These are phyloP conservation scores for Anthonomus grandis DNA, from an alignment of 1,140 invertebrate species.

Conservation along the genomic window DNA sequence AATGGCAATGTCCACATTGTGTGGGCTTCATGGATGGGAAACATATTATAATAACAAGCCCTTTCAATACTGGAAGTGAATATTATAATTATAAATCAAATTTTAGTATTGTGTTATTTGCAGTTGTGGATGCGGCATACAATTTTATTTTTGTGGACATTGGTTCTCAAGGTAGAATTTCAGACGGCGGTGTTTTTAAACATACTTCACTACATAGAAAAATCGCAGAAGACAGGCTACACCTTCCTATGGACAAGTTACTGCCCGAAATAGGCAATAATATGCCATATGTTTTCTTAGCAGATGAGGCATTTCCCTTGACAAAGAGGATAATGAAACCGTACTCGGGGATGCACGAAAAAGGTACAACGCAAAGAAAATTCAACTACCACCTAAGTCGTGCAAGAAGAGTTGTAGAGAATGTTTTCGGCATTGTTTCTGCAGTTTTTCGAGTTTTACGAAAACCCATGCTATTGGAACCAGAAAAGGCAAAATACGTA, in stretches of 20 bases:
- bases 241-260: neutral
- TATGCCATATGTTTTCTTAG: slow-evolving; percentile 42
- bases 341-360: slow-evolving; percentile 40
- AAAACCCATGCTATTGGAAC: slow-evolving; percentile 41
- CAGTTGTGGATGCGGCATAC: slow-evolving; percentile 47
- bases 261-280: neutral
- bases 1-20: slow-evolving; percentile 26
- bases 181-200: slow-evolving; percentile 18
- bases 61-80: slow-evolving; percentile 36
- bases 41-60: slow-evolving; percentile 40
- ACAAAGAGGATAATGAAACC: slow-evolving; percentile 49
- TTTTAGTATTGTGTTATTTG: slow-evolving; percentile 50
- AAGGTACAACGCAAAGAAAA: slow-evolving; percentile 35
- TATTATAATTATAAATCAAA: slow-evolving; percentile 52
- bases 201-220: neutral
- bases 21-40: slow-evolving; percentile 45
- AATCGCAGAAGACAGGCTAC: slow-evolving; percentile 8
- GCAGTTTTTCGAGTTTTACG: slow-evolving; percentile 47
- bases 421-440: slow-evolving; percentile 51
- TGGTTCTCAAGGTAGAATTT: slow-evolving; percentile 39
- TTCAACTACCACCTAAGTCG: slow-evolving; percentile 47
- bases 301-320: slow-evolving; percentile 53
- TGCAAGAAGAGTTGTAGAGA: slow-evolving; percentile 50
- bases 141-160: slow-evolving; percentile 45
- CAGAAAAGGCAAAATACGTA: slow-evolving; percentile 36